Base-by-base conservation (phyloP, 2,113 vertebrate species). In the Chloebia gouldiae region DNA sequence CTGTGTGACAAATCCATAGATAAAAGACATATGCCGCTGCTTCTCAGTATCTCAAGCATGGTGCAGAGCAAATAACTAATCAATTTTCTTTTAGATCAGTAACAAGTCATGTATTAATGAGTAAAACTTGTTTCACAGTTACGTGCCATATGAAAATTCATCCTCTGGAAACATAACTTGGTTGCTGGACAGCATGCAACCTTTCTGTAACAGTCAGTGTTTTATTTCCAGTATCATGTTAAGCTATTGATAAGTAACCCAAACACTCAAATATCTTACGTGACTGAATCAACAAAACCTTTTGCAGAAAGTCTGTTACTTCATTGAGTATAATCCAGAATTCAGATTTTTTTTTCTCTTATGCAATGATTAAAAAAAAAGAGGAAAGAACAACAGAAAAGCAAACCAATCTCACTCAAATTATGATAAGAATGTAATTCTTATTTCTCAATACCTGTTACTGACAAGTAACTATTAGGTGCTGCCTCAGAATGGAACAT, bases 181-280 rank as follows among this genome's bases (percentile, higher is more conserved):
- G 98, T 98, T 98, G 98, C 98, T 95, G 73, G 97, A 96, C 98
- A 97, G 98, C 97, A 45, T 1, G 8, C 39, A 49, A 68, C 25
- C 11, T 57, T 81, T 75, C 75, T 63, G 63, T 22, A 95, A 81
- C 37, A 63, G 78, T 42, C 25, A 72, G 69, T 31, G 75, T 61
- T 89, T 39, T 93, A 18, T 92, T 92, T 80, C 73, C 65, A 86
- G 39, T 65, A 24, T 92, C 71, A 33, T 66, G 69, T 71, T 80
- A 93, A 94, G 57, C 49, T 77, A 75, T 90, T 27, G 86, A 93
- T 93, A 81, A 92, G 77, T 57, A 86, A 56, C 27, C 42, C 87
- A 72, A 81, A 76, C 69, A 77, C 69, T 95, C 91, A 92, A 78
- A 95, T 89, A 70, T 82, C 92, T 86, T 93, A 93, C 93, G 79